Evolutionary conservation across 2,113 vertebrate species (phyloP), one percentile per base, ranked within the genome.

Genomic region (Oncorhynchus masou): DNA sequence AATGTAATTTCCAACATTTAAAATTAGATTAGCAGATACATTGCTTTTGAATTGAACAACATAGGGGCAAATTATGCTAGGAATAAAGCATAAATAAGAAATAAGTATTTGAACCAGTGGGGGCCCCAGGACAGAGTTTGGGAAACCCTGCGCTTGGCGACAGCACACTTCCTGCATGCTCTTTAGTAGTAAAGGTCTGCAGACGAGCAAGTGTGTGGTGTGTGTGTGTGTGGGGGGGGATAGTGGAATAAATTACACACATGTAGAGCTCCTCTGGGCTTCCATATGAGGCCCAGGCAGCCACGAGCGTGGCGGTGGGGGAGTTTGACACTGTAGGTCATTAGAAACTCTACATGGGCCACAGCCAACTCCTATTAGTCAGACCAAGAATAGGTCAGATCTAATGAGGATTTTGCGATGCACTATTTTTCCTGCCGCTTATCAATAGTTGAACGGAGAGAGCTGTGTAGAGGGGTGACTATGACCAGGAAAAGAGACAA

Each of bases 281-380:
- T 71, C 67, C 71, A 75, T 76, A 76, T 66, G 76, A 79, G 57
- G 59, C 59, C 54, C 51, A 20, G 57, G 7, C 57, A 60, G 84
- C 77, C 78, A 79, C 71, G 64, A 74, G 78, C 24, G 78, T 74
- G 73, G 74, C 76, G 69, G 57, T 73, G 67, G 75, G 62, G 65
- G 71, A 39, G 73, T 71, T 68, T 84, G 76, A 84, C 79, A 82
- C 65, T 68, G 57, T 45, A 60, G 67, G 77, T 84, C 84, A 85
- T 90, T 86, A 87, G 83, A 81, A 82, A 75, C 79, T 87, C 83
- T 74, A 77, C 77, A 81, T 81, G 84, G 83, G 83, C 74, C 79
- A 25, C 76, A 79, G 80, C 76, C 77, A 86, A 83, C 70, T 85
- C 82, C 84, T 79, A 85, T 85, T 85, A 83, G 77, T 76, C 74